phyloP scores from a whole-genome alignment of 2,797 vertebrate species.

The Liparis tanakae region DNA sequence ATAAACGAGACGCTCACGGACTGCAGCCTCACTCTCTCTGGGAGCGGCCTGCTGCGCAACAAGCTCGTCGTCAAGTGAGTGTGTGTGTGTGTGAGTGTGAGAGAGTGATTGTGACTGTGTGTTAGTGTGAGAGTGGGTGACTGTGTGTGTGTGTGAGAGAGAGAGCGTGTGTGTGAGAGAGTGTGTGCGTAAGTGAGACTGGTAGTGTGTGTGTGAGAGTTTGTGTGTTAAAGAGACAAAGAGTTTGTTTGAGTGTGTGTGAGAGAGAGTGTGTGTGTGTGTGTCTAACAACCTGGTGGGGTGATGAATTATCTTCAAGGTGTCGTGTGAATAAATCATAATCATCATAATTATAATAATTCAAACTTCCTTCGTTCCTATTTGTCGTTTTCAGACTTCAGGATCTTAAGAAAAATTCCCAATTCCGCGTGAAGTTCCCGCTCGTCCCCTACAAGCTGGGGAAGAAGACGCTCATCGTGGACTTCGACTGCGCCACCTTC shows the following conservation, averaged over 20 bases:
- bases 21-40: constrained; percentile 78
- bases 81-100: not conserved
- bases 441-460: constrained; percentile 72
- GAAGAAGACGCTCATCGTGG: constrained; percentile 69
- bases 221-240: no score
- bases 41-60: constrained; percentile 77
- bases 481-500: constrained; percentile 78
- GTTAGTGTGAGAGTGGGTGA: not conserved
- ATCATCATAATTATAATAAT: no score
- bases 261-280: not conserved
- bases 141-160: not conserved
- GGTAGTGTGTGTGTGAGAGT: no score
- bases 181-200: constrained; percentile 38
- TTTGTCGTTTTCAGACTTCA: not conserved
- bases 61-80: not conserved
- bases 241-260: no score
- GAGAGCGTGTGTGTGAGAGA: not conserved
- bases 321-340: no score
- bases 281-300: not conserved
- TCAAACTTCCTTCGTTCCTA: no score
- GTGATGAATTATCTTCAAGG: not conserved
- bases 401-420: not conserved
- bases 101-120: not conserved
- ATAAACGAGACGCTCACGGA: constrained; percentile 61
- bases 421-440: fast-evolving